Evolutionary conservation across 1,140 invertebrate species (phyloP).

Genomic region (Dinothrombium tinctorium): DNA sequence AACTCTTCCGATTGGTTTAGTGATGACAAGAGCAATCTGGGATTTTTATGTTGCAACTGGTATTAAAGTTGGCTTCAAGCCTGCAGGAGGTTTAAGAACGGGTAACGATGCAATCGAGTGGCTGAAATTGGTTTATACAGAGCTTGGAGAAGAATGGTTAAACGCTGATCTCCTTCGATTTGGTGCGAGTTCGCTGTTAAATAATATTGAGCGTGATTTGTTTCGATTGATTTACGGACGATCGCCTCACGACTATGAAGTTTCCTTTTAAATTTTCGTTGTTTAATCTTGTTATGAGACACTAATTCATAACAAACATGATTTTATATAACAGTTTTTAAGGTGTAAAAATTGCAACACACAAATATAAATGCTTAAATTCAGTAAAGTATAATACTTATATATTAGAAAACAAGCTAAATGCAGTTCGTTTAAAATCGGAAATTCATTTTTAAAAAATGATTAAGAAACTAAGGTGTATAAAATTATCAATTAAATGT

Average conservation of each 20-base stretch:
- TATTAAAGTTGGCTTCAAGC: constrained; percentile 77
- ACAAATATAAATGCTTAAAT: no score
- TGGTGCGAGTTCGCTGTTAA: constrained; percentile 70
- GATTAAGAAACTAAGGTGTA: no score
- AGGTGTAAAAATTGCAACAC: no score
- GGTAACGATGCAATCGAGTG: constrained; percentile 61
- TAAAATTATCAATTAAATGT: no score
- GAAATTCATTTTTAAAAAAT: no score
- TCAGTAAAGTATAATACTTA: no score
- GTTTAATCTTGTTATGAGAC: no score
- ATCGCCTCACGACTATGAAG: not conserved
- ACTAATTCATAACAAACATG: no score
- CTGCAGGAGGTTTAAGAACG: constrained; percentile 83
- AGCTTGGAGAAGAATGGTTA: constrained; percentile 69
- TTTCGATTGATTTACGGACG: constrained; percentile 22
- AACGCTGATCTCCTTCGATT: constrained; percentile 62
- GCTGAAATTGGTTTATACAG: constrained; percentile 56
- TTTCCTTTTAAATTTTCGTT: constrained; percentile 1
- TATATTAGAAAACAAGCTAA: no score
- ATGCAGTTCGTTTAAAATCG: no score
- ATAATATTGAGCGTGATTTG: constrained; percentile 43
- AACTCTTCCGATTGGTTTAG: constrained; percentile 60
- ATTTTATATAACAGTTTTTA: no score
- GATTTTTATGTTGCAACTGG: constrained; percentile 47
- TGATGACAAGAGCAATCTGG: constrained; percentile 80